These are phyloP conservation scores for Promerops cafer DNA, from an alignment of 2,113 vertebrate genomes.

Conservation along the genomic window DNA sequence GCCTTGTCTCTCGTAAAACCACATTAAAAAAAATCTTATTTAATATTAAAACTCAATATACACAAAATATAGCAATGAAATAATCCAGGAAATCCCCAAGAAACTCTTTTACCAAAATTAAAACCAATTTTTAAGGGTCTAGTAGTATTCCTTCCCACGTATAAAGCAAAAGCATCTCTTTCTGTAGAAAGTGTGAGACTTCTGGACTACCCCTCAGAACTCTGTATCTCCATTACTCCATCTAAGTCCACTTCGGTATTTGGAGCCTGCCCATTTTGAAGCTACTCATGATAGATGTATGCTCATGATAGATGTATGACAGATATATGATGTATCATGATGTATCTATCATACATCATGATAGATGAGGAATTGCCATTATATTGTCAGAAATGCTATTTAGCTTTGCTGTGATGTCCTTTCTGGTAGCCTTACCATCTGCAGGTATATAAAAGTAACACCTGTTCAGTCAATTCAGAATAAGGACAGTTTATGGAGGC, in stretches of 20 bases:
- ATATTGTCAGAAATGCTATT: neutral
- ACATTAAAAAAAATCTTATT: neutral
- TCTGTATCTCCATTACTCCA: neutral
- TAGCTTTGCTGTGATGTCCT: neutral
- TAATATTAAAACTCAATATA: neutral
- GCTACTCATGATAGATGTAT: neutral
- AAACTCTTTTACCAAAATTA: neutral
- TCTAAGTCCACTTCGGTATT: neutral
- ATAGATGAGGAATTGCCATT: neutral
- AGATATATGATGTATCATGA: too few species aligned
- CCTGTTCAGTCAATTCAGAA: neutral
- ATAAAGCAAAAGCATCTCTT: neutral
- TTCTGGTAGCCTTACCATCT: conserved; percentile 20
- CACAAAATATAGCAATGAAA: neutral
- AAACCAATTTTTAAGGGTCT: neutral
- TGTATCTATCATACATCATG: too few species aligned
- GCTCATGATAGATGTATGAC: too few species aligned
- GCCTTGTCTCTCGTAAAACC: neutral
- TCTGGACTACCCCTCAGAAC: neutral
- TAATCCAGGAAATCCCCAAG: neutral
- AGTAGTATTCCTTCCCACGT: neutral
- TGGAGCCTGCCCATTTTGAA: neutral
- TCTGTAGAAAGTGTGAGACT: neutral
- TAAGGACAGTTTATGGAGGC: neutral
- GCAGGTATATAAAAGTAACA: conserved; percentile 17